Evolutionary conservation across 2,797 vertebrate genomes (phyloP), one percentile per base, ranked within the genome.

Genomic region (Diglossa cyanea): DNA sequence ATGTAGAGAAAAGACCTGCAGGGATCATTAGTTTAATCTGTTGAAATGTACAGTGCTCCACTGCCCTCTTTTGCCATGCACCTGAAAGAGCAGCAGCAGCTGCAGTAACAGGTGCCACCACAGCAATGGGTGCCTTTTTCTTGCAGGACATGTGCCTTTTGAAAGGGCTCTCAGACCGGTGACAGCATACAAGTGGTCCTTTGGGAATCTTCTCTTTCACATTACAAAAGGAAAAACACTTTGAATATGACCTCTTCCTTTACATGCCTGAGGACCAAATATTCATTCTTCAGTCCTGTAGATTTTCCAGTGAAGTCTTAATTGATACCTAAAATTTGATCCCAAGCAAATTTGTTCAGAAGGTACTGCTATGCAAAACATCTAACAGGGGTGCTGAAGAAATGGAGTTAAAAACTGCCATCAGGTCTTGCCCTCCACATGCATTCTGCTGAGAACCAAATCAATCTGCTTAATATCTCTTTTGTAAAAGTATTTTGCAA

Each of bases 31-130:
- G 21, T 71, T 83, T 74, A 75, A 58, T 75, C 73, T 78, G 6
- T 58, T 50, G 47, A 75, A 90, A 72, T 44, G 47, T 62, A 20
- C 75, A 88, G 87, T 77, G 61, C 94, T 96, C 61, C 96, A 88
- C 89, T 96, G 96, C 95, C 96, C 95, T 95, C 96, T 96, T 94
- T 96, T 95, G 96, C 93, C 75, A 13, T 3, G 8, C 55, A 83
- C 57, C 50, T 94, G 91, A 72, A 94, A 94, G 37, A 96, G 94
- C 95, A 96, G 94, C 94, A 95, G 68, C 75, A 83, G n/a, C n/a
- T 66, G 11, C 35, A 87, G 75, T 14, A 79, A 57, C 2, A 76
- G 74, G 21, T 90, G 26, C 45, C 78, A 51, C 54, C 50, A 45
- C n/a, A 71, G 50, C 53, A 54, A 6, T 7, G 30, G 33, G 68